Evolutionary conservation across 92 coral and sea anemone genomes (phyloP).

Genomic region (Porites evermanni): DNA sequence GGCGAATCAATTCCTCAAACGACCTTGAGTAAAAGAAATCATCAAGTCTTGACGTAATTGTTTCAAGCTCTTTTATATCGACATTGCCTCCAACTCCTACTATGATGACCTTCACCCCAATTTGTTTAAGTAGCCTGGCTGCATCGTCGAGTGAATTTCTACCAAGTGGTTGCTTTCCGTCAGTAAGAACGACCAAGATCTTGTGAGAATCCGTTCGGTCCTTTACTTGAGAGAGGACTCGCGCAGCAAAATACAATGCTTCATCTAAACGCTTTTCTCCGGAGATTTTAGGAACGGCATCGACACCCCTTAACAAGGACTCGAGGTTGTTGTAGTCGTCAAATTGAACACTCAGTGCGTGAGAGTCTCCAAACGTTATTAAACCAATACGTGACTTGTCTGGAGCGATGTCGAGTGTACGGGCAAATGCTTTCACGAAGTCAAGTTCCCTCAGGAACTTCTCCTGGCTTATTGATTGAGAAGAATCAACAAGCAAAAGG

Average conservation of each 20-base stretch:
- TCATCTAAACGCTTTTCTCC: constrained; percentile 70
- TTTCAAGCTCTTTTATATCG: constrained; percentile 32
- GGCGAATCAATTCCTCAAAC: constrained; percentile 53
- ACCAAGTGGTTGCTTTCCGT: constrained; percentile 71
- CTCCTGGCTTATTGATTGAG: constrained; percentile 62
- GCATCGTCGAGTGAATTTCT: constrained; percentile 64
- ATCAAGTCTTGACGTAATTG: constrained; percentile 50
- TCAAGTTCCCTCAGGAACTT: constrained; percentile 74
- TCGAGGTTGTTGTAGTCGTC: constrained; percentile 57
- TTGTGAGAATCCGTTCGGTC: constrained; percentile 68
- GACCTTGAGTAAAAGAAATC: constrained; percentile 68
- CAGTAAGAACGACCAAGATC: constrained; percentile 73
- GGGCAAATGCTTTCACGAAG: constrained; percentile 75
- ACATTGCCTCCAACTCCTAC: constrained; percentile 76
- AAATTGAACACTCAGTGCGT: constrained; percentile 63
- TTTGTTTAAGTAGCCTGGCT: constrained; percentile 62
- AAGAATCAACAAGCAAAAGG: constrained; percentile 79
- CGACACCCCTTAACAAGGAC: constrained; percentile 64
- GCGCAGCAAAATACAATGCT: constrained; percentile 62
- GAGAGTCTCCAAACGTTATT: constrained; percentile 72
- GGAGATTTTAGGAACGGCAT: constrained; percentile 57
- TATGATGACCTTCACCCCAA: constrained; percentile 70
- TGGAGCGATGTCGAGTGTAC: constrained; percentile 64
- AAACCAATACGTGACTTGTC: constrained; percentile 75
- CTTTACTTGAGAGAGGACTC: constrained; percentile 51